Percentiles rank a stretch among this genome's conserved stretches.
Conservation (phyloP, 1,140 invertebrate genomes). For the Tetramorium parvispinum region DNA sequence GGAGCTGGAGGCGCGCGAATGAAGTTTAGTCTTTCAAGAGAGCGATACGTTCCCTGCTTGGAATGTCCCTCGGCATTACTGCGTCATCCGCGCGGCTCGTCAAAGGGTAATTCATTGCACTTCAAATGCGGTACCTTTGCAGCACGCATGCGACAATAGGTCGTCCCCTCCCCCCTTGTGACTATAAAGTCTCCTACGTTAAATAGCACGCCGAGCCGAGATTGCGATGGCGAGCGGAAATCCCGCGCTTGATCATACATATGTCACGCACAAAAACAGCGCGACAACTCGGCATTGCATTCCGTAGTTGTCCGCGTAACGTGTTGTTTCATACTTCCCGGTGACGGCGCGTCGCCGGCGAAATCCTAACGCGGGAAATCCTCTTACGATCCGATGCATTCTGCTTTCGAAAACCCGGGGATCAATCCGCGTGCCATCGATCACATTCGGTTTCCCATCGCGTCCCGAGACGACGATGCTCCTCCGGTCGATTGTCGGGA, state of each 20-base stretch:
- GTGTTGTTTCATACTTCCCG: not conserved
- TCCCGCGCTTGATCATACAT: not conserved
- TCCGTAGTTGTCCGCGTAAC: not conserved
- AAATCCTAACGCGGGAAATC: constrained; percentile 18
- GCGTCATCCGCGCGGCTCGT: constrained; percentile 34
- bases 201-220: not conserved
- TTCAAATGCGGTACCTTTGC: constrained; percentile 42
- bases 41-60: constrained; percentile 6
- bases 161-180: not conserved
- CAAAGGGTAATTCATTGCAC: constrained; percentile 57
- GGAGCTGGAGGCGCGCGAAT: constrained; percentile 26
- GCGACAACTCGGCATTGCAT: not conserved
- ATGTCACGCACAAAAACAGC: constrained; percentile 2
- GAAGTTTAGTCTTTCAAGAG: constrained; percentile 53
- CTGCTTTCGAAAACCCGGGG: not conserved
- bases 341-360: not conserved
- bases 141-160: constrained; percentile 31
- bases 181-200: not conserved
- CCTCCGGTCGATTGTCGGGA: constrained; percentile 19
- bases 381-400: not conserved
- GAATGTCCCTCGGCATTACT: constrained; percentile 42
- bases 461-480: not conserved
- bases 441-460: constrained; percentile 15
- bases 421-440: constrained; percentile 33
- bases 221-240: not conserved